Evolutionary conservation across 2,888 invertebrate species (phyloP).

Genomic region (Crocallis elinguaria): DNA sequence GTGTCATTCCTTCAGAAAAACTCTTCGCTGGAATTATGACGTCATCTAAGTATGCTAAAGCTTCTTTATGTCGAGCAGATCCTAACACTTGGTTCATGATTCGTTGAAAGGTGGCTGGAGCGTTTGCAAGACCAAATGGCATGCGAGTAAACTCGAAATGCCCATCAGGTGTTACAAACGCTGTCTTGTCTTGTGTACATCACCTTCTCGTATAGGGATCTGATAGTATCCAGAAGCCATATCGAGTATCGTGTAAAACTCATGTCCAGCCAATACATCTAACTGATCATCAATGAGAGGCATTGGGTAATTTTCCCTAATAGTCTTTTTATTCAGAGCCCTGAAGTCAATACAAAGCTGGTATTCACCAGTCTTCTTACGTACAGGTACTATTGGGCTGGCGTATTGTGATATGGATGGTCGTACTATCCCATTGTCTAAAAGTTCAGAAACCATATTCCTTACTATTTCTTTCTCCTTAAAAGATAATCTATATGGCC

Average conservation of each 20-base stretch:
- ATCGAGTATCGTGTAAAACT: not conserved
- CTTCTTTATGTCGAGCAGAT: not conserved
- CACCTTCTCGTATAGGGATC: not conserved
- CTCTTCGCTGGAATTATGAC: not conserved
- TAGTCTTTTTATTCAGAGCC: conserved; percentile 19
- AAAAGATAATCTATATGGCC: not conserved
- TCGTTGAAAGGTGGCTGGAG: not conserved
- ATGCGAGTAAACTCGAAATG: not conserved
- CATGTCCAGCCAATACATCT: not conserved
- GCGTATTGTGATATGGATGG: not conserved
- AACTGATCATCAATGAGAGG: not conserved
- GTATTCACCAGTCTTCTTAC: not conserved
- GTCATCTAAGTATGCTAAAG: conserved; percentile 1
- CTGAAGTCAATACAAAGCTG: conserved; percentile 1
- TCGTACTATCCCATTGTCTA: not conserved
- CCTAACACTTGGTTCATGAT: not conserved
- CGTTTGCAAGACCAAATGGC: not conserved
- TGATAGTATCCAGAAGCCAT: not conserved
- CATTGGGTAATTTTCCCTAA: not conserved
- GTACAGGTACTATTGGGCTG: not conserved
- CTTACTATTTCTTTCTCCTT: not conserved
- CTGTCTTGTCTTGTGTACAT: not conserved
- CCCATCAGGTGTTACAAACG: not conserved
- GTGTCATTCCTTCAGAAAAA: too few relatives aligned
- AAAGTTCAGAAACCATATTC: not conserved